Evolutionary conservation across 2,797 vertebrate species (phyloP).

Genomic region (Myripristis murdjan): DNA sequence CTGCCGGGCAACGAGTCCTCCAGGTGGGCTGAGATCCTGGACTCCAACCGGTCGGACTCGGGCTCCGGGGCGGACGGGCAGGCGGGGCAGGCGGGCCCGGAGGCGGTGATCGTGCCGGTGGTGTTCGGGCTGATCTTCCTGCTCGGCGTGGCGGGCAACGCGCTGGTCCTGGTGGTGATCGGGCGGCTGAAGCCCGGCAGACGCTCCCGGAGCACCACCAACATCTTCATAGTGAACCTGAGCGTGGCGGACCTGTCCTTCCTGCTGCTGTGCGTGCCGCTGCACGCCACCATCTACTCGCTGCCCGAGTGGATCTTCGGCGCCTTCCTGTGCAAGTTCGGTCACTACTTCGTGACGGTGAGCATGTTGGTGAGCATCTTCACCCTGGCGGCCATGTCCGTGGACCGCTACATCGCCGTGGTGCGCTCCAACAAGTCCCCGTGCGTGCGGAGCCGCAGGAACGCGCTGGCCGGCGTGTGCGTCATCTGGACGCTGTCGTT

Average conservation of each 20-base stretch:
- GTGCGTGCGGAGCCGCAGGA: conserved; percentile 84
- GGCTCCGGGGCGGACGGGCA: background rate
- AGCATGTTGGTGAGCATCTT: conserved; percentile 92
- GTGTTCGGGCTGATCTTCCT: conserved; percentile 90
- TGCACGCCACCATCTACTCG: conserved; percentile 88
- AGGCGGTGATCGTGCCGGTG: conserved; percentile 86
- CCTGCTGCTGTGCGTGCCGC: conserved; percentile 85
- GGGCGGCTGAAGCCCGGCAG: conserved; percentile 66
- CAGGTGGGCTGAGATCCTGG: conserved; percentile 48
- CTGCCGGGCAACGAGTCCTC: conserved; percentile 58
- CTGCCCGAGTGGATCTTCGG: conserved; percentile 90
- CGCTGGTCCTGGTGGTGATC: conserved; percentile 87
- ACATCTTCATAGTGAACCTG: conserved; percentile 90
- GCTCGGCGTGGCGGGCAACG: conserved; percentile 88
- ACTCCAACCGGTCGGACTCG: conserved; percentile 46
- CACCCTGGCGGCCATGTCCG: conserved; percentile 90
- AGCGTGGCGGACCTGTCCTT: conserved; percentile 90
- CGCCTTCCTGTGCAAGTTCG: conserved; percentile 87
- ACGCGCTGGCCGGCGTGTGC: conserved; percentile 80
- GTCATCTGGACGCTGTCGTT: conserved; percentile 87
- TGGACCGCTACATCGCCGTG: conserved; percentile 91
- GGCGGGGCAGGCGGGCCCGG: conserved; percentile 58
- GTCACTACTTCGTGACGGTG: conserved; percentile 87
- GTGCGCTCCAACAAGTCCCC: conserved; percentile 83
- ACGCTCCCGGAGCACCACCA: conserved; percentile 82